Percentiles rank a stretch among this genome's conserved stretches.
These are phyloP conservation scores for Centropyge bicolor DNA, from an alignment of 2,797 vertebrate genomes.

Conservation along the genomic window DNA sequence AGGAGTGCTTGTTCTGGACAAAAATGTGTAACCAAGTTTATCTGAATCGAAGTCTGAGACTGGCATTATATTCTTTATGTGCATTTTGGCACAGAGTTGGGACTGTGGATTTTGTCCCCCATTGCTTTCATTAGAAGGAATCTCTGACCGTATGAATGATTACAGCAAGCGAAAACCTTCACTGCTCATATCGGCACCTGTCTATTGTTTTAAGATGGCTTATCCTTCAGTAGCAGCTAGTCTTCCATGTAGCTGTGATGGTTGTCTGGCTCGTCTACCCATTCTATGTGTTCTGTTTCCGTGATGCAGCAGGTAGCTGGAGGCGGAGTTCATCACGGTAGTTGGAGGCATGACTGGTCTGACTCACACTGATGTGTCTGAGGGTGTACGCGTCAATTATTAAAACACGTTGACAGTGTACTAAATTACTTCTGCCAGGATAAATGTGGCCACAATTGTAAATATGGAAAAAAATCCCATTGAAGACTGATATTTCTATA, in stretches of 20 bases:
- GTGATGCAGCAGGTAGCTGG: slow-evolving; percentile 6
- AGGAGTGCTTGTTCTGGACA: neutral
- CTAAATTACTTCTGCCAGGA: slow-evolving; percentile 10
- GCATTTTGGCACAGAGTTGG: neutral
- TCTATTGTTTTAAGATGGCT: neutral
- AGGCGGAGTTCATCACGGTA: neutral
- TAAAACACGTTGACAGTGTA: neutral
- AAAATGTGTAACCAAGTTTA: neutral
- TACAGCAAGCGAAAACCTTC: neutral
- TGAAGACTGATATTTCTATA: neutral
- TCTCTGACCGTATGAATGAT: neutral
- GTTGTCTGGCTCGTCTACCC: neutral
- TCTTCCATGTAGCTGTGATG: neutral
- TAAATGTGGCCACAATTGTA: neutral
- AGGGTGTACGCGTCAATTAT: slow-evolving; percentile 9
- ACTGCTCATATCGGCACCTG: neutral
- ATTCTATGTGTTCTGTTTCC: slow-evolving; percentile 14
- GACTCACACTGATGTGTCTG: slow-evolving; percentile 21
- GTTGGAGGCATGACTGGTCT: neutral
- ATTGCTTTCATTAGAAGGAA: neutral
- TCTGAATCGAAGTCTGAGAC: neutral
- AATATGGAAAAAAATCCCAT: neutral
- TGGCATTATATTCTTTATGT: neutral
- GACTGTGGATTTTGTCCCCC: neutral
- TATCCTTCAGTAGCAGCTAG: neutral